These are phyloP conservation scores for Trichomalopsis sarcophagae DNA, from an alignment of 1,140 invertebrate species.

Conservation along the genomic window DNA sequence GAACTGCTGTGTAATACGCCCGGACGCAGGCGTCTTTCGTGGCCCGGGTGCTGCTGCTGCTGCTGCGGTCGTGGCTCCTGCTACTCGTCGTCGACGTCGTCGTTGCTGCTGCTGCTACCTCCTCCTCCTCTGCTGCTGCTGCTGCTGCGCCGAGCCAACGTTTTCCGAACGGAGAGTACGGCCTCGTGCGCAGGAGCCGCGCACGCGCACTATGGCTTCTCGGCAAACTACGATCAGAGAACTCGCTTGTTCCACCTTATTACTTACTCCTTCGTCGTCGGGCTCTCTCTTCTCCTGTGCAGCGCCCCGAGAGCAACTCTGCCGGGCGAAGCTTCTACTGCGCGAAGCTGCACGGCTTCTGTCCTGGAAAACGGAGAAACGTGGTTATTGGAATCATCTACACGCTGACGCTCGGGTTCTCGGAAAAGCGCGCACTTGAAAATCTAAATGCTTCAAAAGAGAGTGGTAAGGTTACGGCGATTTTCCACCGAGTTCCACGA, in stretches of 20 bases:
- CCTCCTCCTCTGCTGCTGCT: constrained; percentile 15
- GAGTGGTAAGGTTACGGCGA: not conserved
- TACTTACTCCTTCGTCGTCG: not conserved
- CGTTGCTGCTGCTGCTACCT: constrained; percentile 32
- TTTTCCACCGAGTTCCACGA: not conserved
- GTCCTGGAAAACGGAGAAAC: not conserved
- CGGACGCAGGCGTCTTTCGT: not conserved
- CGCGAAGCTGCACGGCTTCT: not conserved
- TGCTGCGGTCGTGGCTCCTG: not conserved
- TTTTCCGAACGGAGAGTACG: constrained; percentile 48
- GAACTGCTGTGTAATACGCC: not conserved
- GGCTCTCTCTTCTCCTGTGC: not conserved
- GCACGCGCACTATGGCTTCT: constrained; percentile 42
- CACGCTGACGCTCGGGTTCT: not conserved
- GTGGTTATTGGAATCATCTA: too few species aligned
- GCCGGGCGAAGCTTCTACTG: not conserved
- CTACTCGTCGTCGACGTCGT: not conserved
- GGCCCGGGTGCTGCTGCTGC: constrained; percentile 24
- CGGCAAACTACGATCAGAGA: not conserved
- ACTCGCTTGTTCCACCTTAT: constrained; percentile 5
- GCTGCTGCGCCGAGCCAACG: constrained; percentile 26
- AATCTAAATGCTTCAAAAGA: not conserved
- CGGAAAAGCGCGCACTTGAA: not conserved
- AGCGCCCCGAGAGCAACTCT: not conserved
- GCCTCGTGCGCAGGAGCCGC: constrained; percentile 46